These are phyloP conservation scores for Pygocentrus nattereri DNA, from an alignment of 2,797 vertebrate genomes.

Conservation along the genomic window DNA sequence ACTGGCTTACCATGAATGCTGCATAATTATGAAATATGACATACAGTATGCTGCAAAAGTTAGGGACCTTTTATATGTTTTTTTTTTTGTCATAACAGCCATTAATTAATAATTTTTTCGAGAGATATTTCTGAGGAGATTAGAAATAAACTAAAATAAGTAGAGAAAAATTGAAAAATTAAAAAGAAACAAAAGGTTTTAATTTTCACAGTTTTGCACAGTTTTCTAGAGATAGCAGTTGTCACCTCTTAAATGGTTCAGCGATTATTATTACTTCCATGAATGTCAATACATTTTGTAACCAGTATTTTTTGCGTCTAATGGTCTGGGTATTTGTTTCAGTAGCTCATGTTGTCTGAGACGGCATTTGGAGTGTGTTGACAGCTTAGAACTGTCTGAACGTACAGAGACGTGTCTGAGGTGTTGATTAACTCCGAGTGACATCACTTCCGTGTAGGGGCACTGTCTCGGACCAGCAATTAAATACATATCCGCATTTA, in stretches of 20 bases:
- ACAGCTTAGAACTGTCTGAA: slow-evolving; percentile 14
- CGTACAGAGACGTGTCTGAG: slow-evolving; percentile 34
- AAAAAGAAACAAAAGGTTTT: no score
- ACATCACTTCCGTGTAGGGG: slow-evolving; percentile 34
- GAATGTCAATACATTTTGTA: neutral
- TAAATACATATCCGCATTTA: slow-evolving; percentile 18
- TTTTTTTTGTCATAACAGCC: no score
- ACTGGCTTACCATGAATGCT: neutral
- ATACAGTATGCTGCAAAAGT: no score
- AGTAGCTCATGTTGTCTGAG: slow-evolving; percentile 25
- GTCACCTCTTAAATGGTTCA: neutral
- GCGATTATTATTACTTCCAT: neutral
- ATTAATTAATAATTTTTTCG: no score
- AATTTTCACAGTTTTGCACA: no score
- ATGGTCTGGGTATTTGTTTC: neutral
- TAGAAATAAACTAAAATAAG: no score
- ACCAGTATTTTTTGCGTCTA: neutral
- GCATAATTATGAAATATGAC: neutral
- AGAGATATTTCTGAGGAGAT: no score
- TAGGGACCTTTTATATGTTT: no score
- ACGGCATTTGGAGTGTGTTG: neutral
- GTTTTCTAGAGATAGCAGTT: neutral
- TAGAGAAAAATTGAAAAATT: no score
- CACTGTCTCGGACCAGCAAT: slow-evolving; percentile 7
- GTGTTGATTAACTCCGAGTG: slow-evolving; percentile 51